Evolutionary conservation across 2,797 vertebrate genomes (phyloP), one percentile per base, ranked within the genome.

Genomic region (Characodon lateralis): DNA sequence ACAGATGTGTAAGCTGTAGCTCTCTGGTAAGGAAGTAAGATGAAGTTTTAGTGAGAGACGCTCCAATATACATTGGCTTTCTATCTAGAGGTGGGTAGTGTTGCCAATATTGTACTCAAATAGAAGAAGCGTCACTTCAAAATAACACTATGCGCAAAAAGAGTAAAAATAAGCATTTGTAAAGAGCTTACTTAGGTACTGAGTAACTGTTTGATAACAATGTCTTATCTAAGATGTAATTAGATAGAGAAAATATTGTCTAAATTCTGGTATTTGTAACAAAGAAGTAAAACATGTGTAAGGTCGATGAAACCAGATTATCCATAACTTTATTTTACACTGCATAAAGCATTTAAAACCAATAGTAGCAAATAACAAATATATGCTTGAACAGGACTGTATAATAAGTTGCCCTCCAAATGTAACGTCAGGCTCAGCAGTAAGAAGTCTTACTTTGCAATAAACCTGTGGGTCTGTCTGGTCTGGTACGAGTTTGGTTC

Each of bases 41-140:
- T 55, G 8, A 24, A 10, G 46, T 68, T 12, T 77, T 46, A 68
- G 78, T 78, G 18, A 78, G 43, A 71, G 76, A 31, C 68, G 61
- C 48, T 10, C 0, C 16, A 9, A 35, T 35, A 3, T 18, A 31
- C 43, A 46, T 1, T 46, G 6, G 43, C 26, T 31, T 16, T 63
- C 13, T 63, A 35, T 35, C 2, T 6, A 63, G 58, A 61, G 58
- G 26, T 31, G 26, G 26, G 26, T 6, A 50, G 48, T 12, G 12
- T 50, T 28, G 59, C 6, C 59, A 31, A 10, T 7, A 46, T 7
- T 7, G 7, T 46, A 46, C 43, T 46, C 43, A 46, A 10, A 10
- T 10, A 46, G 43, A 10, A 10, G 43, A 1, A 51, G 50, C 12
- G 12, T 13, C 1, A 3, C 13, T 3, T 51, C 14, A 51, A 51